Evolutionary conservation across 2,888 invertebrate species (phyloP).

Genomic region (Cloeon dipterum): DNA sequence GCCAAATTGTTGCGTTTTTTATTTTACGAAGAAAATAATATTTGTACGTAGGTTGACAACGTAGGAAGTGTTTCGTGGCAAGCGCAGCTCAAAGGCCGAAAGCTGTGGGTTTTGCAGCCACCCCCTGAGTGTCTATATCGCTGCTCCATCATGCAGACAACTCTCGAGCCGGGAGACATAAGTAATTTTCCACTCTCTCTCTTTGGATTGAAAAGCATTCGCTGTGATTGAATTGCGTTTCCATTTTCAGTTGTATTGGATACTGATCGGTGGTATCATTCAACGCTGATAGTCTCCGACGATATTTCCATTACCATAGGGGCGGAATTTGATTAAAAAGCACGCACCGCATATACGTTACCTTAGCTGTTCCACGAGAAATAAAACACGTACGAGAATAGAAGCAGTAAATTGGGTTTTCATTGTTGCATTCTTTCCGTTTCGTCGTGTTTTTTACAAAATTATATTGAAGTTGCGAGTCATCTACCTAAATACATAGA

Average conservation of each 20-base stretch:
- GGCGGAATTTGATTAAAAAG: constrained; percentile 81
- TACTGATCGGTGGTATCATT: constrained; percentile 92
- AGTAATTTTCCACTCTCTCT: constrained; percentile 31
- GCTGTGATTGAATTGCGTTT: too few relatives aligned
- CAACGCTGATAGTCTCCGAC: constrained; percentile 63
- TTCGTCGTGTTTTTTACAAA: too few relatives aligned
- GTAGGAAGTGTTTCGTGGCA: constrained; percentile 92
- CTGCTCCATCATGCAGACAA: constrained; percentile 43
- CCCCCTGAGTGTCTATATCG: constrained; percentile 76
- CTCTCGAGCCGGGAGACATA: constrained; percentile 70
- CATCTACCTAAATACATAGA: too few relatives aligned
- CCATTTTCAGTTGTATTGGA: constrained; percentile 70
- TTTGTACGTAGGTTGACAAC: constrained; percentile 83
- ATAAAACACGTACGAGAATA: too few relatives aligned
- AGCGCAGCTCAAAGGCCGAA: constrained; percentile 74
- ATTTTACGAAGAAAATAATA: too few relatives aligned
- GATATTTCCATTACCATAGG: constrained; percentile 90
- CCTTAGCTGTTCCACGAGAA: too few relatives aligned
- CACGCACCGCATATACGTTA: too few relatives aligned
- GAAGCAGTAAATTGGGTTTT: too few relatives aligned
- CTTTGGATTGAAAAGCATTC: background rate
- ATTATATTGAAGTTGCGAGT: too few relatives aligned
- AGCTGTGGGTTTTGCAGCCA: constrained; percentile 74
- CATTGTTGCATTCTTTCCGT: too few relatives aligned
- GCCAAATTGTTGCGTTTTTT: too few relatives aligned